phyloP scores from a whole-genome alignment of 2,797 vertebrate species.

The Pseudochromis fuscus region DNA sequence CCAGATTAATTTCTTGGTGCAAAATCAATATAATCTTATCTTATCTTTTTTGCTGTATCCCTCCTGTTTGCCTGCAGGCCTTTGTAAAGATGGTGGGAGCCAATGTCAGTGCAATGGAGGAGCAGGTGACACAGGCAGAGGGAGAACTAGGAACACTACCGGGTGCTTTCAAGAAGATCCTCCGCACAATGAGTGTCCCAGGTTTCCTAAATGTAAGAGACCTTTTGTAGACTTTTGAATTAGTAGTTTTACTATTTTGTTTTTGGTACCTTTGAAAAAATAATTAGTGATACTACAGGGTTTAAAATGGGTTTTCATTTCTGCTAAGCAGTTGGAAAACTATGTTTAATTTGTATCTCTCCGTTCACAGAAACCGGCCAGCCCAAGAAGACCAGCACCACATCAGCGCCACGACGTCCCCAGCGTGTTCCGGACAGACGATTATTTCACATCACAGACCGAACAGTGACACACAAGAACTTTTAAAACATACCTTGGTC shows the following conservation, averaged over 20 bases:
- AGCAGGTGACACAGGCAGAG: slow-evolving; percentile 92
- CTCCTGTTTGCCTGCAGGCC: slow-evolving; percentile 72
- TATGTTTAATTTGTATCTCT: slow-evolving; percentile 42
- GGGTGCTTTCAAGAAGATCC: slow-evolving; percentile 90
- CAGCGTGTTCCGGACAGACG: slow-evolving; percentile 92
- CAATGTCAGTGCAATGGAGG: slow-evolving; percentile 90
- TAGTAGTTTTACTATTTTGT: neutral
- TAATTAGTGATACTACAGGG: no score
- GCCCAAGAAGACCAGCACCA: slow-evolving; percentile 82
- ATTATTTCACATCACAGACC: slow-evolving; percentile 89
- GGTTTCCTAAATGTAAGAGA: slow-evolving; percentile 89
- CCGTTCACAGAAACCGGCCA: slow-evolving; percentile 84
- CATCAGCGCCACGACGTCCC: slow-evolving; percentile 86
- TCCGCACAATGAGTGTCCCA: slow-evolving; percentile 90
- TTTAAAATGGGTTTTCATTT: no score
- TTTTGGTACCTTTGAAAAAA: no score
- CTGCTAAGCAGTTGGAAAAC: neutral
- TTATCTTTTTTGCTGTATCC: neutral
- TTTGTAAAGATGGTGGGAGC: slow-evolving; percentile 93
- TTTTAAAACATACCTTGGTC: slow-evolving; percentile 34
- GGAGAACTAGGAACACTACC: slow-evolving; percentile 90
- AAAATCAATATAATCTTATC: neutral
- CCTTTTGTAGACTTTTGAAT: neutral
- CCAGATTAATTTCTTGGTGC: neutral
- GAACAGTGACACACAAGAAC: slow-evolving; percentile 73